Percentiles rank a stretch among this genome's conserved stretches.
Conservation (phyloP, 2,797 vertebrate genomes). For the Pseudochromis fuscus region DNA sequence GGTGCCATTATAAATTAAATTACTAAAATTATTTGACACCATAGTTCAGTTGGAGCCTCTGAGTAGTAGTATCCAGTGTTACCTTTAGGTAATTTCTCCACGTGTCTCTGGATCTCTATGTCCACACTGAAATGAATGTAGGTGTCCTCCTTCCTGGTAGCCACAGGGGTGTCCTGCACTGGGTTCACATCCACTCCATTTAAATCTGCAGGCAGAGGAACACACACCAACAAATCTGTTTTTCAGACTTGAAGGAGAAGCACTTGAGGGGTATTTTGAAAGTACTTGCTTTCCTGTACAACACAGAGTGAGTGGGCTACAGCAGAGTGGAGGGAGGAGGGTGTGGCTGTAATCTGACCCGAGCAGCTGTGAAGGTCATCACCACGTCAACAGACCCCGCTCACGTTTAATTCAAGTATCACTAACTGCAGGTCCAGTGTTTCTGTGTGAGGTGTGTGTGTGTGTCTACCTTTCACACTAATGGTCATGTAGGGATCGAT, state of each 20-base stretch:
- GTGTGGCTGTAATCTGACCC: slow-evolving; percentile 14
- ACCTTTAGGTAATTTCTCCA: slow-evolving; percentile 98
- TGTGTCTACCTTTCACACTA: slow-evolving; percentile 93
- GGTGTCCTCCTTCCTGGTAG: slow-evolving; percentile 94
- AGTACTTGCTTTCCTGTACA: neutral
- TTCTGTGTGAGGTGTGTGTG: no score
- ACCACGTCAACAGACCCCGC: neutral
- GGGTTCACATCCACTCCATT: slow-evolving; percentile 96
- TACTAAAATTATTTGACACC: neutral
- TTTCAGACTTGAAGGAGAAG: neutral
- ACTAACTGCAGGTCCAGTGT: neutral
- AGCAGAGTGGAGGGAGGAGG: slow-evolving; percentile 1
- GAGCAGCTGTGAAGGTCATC: neutral
- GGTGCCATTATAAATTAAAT: no score
- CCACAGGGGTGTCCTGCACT: slow-evolving; percentile 96
- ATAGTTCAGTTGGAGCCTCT: no score
- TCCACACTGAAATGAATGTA: slow-evolving; percentile 97
- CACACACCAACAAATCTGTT: neutral
- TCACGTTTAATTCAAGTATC: neutral
- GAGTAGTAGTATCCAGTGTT: no score
- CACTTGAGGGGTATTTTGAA: neutral
- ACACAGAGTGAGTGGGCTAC: neutral
- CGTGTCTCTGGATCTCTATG: slow-evolving; percentile 96
- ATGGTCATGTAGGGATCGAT: slow-evolving; percentile 99
- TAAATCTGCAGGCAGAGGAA: slow-evolving; percentile 84